phyloP scores from a whole-genome alignment of 2,797 vertebrate species.

The Siniperca obscura region DNA sequence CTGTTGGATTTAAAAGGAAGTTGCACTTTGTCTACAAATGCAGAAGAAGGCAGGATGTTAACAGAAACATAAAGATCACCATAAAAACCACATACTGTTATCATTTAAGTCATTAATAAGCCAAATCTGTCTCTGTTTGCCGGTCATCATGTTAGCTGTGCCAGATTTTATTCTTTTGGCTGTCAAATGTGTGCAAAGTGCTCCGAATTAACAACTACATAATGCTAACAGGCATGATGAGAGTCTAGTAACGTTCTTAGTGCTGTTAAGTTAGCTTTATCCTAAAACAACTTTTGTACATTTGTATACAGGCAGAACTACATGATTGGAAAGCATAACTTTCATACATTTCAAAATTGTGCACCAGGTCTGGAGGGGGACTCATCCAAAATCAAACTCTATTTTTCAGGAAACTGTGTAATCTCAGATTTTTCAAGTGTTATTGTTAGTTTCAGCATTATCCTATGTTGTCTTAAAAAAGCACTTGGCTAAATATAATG shows the following conservation, averaged over 20 bases:
- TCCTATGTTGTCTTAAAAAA: conserved; percentile 24
- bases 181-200: conserved; percentile 46
- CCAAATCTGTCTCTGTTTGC: conserved; percentile 35
- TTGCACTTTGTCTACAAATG: conserved; percentile 38
- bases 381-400: conserved; percentile 8
- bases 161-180: conserved; percentile 42
- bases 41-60: conserved; percentile 18
- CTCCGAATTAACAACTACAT: conserved; percentile 31
- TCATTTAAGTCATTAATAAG: conserved; percentile 18
- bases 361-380: conserved; percentile 6
- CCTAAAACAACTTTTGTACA: conserved; percentile 48
- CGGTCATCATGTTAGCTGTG: conserved; percentile 19
- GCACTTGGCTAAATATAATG: conserved; percentile 30
- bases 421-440: conserved; percentile 5
- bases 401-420: conserved; percentile 8
- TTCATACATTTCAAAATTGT: conserved; percentile 14
- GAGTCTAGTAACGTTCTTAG: conserved; percentile 22
- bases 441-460: conserved; percentile 17
- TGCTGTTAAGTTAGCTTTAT: conserved; percentile 23
- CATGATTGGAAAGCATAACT: conserved; percentile 25
- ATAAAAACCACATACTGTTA: conserved; percentile 26
- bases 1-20: conserved; percentile 31
- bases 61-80: neutral
- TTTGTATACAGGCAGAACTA: conserved; percentile 51
- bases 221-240: conserved; percentile 43